phyloP scores from a whole-genome alignment of 2,113 vertebrate species.

The Rhinopomastus cyanomelas region DNA sequence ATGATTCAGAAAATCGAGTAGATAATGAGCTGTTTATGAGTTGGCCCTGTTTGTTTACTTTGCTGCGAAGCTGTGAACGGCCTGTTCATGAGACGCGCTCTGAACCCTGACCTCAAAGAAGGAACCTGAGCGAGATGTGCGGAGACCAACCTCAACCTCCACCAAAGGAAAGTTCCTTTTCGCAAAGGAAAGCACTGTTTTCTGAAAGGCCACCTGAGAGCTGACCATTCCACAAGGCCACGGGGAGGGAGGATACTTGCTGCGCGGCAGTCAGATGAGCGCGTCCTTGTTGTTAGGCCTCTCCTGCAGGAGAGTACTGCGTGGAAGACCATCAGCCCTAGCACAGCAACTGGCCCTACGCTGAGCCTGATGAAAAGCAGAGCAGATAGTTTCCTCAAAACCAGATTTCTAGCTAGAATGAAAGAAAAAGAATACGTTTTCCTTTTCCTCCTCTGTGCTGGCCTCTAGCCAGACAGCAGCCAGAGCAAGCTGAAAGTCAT shows the following conservation, averaged over 20 bases:
- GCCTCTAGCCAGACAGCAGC: neutral
- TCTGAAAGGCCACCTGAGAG: neutral
- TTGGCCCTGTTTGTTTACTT: slow-evolving; percentile 25
- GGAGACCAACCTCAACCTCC: neutral
- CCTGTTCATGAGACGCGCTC: neutral
- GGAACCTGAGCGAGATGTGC: neutral
- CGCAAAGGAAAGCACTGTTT: neutral
- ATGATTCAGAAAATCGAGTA: slow-evolving; percentile 38
- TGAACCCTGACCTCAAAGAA: neutral
- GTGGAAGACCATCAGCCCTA: neutral
- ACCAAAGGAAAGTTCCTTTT: too few relatives aligned
- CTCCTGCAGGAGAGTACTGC: neutral
- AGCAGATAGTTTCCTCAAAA: slow-evolving; percentile 10
- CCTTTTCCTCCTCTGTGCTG: slow-evolving; percentile 8
- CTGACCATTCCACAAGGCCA: fast-evolving
- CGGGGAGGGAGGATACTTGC: neutral
- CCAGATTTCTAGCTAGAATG: neutral
- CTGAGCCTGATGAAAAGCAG: neutral
- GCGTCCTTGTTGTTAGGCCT: neutral
- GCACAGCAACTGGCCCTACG: neutral
- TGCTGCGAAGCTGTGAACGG: neutral
- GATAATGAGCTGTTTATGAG: slow-evolving; percentile 54
- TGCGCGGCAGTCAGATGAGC: neutral
- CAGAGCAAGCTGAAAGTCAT: neutral
- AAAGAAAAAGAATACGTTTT: neutral